phyloP scores from a whole-genome alignment of 1,140 invertebrate genomes.

The Schlechtendalia chinensis region DNA sequence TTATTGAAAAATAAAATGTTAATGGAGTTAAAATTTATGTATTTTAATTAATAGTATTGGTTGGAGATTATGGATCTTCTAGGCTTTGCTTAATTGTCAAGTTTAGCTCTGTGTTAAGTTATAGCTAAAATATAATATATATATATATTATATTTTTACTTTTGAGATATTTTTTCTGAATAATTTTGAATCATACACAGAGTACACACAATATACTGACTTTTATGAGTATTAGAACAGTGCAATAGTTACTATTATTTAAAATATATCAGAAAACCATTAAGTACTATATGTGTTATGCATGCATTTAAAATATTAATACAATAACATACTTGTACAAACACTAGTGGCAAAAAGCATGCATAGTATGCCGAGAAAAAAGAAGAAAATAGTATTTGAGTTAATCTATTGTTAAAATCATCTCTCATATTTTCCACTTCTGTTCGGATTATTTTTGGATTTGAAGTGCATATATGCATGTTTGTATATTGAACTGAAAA shows the following conservation, averaged over 20 bases:
- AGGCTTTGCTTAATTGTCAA: no score
- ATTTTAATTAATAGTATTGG: no score
- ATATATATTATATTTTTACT: no score
- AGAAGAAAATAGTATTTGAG: conserved; percentile 86
- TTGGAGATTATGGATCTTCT: no score
- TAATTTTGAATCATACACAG: no score
- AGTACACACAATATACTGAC: no score
- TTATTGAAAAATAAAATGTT: no score
- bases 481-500: conserved; percentile 45
- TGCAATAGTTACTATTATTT: background rate
- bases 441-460: conserved; percentile 69
- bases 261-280: background rate
- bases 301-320: background rate
- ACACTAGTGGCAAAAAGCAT: conserved; percentile 84
- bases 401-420: conserved; percentile 86
- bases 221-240: background rate
- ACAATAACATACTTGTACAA: conserved; percentile 69
- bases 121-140: no score
- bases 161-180: background rate
- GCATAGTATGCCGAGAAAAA: conserved; percentile 87
- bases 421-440: conserved; percentile 81
- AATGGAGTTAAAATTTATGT: no score
- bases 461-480: conserved; percentile 70
- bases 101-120: no score
- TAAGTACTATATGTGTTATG: background rate